Percentiles rank a stretch among this genome's conserved stretches.
These are phyloP conservation scores for Sinella curviseta DNA, from an alignment of 1,140 invertebrate genomes.

Conservation along the genomic window DNA sequence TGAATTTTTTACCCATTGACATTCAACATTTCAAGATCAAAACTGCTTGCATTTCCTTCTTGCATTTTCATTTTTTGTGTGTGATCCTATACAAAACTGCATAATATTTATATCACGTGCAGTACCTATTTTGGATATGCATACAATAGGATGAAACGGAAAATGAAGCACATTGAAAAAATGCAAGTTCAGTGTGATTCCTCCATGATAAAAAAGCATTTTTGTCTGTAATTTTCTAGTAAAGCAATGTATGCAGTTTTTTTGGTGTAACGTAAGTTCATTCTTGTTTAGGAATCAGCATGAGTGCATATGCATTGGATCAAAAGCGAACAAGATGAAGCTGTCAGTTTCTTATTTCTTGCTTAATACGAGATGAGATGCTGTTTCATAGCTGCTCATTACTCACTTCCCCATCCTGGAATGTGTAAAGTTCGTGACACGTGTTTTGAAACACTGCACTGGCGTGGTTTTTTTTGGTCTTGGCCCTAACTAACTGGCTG, in stretches of 20 bases:
- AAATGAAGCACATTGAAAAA: neutral
- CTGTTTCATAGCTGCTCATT: neutral
- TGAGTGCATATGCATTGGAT: neutral
- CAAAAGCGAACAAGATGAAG: neutral
- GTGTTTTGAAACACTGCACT: constrained; percentile 10
- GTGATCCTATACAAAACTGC: too few species aligned
- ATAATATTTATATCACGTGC: too few species aligned
- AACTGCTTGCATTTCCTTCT: too few species aligned
- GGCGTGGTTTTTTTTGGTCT: too few species aligned
- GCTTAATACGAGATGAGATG: neutral
- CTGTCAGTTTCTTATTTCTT: constrained; percentile 11
- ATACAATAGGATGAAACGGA: neutral
- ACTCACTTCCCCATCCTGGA: constrained; percentile 16
- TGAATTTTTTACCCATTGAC: constrained; percentile 8
- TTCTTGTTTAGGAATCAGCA: neutral
- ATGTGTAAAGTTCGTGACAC: constrained; percentile 10
- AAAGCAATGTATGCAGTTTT: too few species aligned
- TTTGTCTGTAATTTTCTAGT: neutral
- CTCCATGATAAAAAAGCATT: neutral
- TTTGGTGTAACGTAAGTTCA: neutral
- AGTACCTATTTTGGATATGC: too few species aligned
- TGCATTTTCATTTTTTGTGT: too few species aligned
- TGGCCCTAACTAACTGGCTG: too few species aligned
- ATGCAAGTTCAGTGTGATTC: neutral
- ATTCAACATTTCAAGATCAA: too few species aligned